Evolutionary conservation across 1,140 invertebrate species (phyloP).

Genomic region (Euwallacea similis): DNA sequence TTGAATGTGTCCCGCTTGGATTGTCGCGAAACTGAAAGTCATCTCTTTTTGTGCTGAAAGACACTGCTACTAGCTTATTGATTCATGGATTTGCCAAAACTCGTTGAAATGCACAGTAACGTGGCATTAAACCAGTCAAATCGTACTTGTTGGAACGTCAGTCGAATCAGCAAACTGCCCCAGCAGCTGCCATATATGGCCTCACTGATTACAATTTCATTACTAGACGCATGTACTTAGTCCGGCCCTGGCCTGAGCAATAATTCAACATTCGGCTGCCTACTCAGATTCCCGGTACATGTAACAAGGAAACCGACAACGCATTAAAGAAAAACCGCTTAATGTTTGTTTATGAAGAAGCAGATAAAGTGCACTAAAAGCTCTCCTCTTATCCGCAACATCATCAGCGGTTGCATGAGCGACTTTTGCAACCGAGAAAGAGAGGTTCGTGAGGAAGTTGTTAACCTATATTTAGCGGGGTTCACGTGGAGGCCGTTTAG

Average conservation of each 20-base stretch:
- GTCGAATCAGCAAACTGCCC: background rate
- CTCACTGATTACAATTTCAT: no score
- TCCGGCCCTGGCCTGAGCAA: no score
- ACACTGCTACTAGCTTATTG: no score
- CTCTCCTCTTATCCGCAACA: conserved; percentile 22
- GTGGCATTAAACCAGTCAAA: conserved; percentile 24
- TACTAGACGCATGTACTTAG: no score
- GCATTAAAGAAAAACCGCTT: conserved; percentile 22
- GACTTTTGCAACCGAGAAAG: conserved; percentile 28
- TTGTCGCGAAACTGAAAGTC: conserved; percentile 12
- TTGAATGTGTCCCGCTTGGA: background rate
- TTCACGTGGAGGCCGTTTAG: conserved; percentile 20
- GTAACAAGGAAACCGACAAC: conserved; percentile 4
- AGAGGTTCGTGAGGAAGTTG: conserved; percentile 26
- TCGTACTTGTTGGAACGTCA: conserved; percentile 9
- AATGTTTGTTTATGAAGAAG: conserved; percentile 26
- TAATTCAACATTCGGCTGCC: background rate
- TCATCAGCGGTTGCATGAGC: conserved; percentile 28
- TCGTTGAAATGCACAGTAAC: background rate
- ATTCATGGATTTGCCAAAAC: no score
- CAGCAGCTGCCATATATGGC: background rate
- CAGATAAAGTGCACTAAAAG: conserved; percentile 33
- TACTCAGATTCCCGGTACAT: background rate
- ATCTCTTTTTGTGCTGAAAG: background rate
- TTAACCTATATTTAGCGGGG: conserved; percentile 33